These are phyloP conservation scores for Dendrolimus punctatus DNA, from an alignment of 1,140 invertebrate genomes.

Conservation along the genomic window DNA sequence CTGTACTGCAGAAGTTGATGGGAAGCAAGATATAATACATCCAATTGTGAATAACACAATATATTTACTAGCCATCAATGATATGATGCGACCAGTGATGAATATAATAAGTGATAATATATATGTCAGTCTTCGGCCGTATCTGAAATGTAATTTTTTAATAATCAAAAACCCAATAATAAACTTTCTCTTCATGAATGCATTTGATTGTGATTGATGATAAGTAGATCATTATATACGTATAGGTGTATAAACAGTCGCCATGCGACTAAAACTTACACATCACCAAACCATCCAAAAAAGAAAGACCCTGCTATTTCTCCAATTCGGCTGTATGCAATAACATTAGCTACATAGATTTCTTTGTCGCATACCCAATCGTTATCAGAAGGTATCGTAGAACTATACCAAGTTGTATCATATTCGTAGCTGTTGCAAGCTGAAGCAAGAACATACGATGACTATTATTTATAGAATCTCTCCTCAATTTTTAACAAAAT, in stretches of 20 bases:
- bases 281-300: constrained; percentile 57
- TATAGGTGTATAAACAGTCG: not conserved
- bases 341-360: constrained; percentile 46
- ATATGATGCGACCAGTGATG: constrained; percentile 36
- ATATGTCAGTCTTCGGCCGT: constrained; percentile 42
- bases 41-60: constrained; percentile 38
- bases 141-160: constrained; percentile 31
- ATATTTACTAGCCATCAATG: constrained; percentile 29
- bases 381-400: constrained; percentile 41
- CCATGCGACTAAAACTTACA: constrained; percentile 26
- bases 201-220: not conserved
- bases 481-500: too few relatives aligned
- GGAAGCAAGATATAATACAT: constrained; percentile 34
- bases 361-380: constrained; percentile 59
- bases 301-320: constrained; percentile 49
- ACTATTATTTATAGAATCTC: too few relatives aligned
- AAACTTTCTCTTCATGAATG: not conserved
- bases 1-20: constrained; percentile 41
- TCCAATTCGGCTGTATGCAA: constrained; percentile 40
- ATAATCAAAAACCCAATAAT: not conserved
- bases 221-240: not conserved
- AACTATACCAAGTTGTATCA: constrained; percentile 54
- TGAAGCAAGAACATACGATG: constrained; percentile 17
- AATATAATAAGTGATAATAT: constrained; percentile 33
- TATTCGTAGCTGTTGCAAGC: constrained; percentile 41